phyloP scores from a whole-genome alignment of 64 coral and sea anemone genomes.

The Pocillopora verrucosa region DNA sequence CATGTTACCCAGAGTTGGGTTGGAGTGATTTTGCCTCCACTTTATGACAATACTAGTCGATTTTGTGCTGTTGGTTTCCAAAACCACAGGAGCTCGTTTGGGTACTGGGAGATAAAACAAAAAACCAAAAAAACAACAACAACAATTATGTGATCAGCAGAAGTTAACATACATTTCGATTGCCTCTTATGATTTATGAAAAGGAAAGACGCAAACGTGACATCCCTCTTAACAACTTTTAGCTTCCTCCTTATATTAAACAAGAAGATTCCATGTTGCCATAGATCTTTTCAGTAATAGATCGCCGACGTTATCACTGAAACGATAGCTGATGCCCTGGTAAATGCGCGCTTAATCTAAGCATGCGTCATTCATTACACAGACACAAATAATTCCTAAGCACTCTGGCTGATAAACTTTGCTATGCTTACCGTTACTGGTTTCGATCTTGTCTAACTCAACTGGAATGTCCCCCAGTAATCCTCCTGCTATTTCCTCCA shows the following conservation, averaged over 20 bases:
- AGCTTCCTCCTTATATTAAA: too few species aligned
- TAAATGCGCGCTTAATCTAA: too few species aligned
- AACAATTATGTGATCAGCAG: neutral
- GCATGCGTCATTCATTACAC: too few species aligned
- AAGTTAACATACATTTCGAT: too few species aligned
- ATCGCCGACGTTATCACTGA: too few species aligned
- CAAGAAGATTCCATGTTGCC: too few species aligned
- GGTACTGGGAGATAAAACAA: slow-evolving; percentile 10
- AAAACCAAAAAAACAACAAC: neutral
- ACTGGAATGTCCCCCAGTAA: neutral
- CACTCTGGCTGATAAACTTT: neutral
- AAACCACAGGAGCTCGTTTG: neutral
- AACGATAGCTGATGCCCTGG: too few species aligned
- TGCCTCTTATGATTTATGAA: too few species aligned
- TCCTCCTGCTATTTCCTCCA: slow-evolving; percentile 29
- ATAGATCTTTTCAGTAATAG: too few species aligned
- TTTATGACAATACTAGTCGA: slow-evolving; percentile 28
- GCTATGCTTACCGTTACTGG: slow-evolving; percentile 12
- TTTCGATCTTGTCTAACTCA: neutral
- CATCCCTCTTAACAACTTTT: too few species aligned
- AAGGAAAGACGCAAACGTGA: too few species aligned
- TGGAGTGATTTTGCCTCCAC: neutral
- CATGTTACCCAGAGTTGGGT: slow-evolving; percentile 1
- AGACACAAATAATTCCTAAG: too few species aligned
- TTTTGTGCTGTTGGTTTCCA: slow-evolving; percentile 16